These are phyloP conservation scores for Meloidogyne exigua DNA, from an alignment of 1,140 invertebrate genomes.

Conservation along the genomic window DNA sequence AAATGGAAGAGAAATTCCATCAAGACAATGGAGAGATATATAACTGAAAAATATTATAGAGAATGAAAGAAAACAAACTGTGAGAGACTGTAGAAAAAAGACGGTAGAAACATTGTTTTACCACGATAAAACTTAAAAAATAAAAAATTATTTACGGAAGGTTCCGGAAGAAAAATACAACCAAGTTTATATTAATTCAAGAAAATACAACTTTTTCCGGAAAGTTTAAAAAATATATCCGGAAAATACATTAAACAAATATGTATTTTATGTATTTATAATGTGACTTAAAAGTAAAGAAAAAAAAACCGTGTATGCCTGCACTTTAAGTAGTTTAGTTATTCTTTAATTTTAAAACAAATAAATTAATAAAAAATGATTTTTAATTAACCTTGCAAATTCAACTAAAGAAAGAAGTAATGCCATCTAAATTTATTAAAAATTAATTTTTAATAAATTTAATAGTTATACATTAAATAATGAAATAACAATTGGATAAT, in stretches of 20 bases:
- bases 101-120: slow-evolving; percentile 64
- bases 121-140: slow-evolving; percentile 54
- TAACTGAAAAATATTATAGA: slow-evolving; percentile 47
- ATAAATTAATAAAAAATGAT: slow-evolving; percentile 7
- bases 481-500: slow-evolving; percentile 49
- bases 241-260: too few relatives aligned
- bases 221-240: too few relatives aligned
- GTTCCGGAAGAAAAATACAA: neutral
- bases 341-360: slow-evolving; percentile 20
- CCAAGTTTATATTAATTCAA: neutral
- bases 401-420: slow-evolving; percentile 37
- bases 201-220: neutral
- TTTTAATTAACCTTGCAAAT: slow-evolving; percentile 27
- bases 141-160: too few relatives aligned
- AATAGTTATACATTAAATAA: slow-evolving; percentile 33
- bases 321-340: slow-evolving; percentile 50
- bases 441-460: neutral
- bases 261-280: too few relatives aligned
- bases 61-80: slow-evolving; percentile 5
- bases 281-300: neutral
- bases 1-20: slow-evolving; percentile 69
- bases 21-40: slow-evolving; percentile 66
- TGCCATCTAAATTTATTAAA: slow-evolving; percentile 37
- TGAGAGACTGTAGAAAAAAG: slow-evolving; percentile 66
- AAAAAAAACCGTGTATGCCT: slow-evolving; percentile 53